Base-by-base conservation (phyloP, 1,140 invertebrate species). In the Stenopsyche tienmushanensis region DNA sequence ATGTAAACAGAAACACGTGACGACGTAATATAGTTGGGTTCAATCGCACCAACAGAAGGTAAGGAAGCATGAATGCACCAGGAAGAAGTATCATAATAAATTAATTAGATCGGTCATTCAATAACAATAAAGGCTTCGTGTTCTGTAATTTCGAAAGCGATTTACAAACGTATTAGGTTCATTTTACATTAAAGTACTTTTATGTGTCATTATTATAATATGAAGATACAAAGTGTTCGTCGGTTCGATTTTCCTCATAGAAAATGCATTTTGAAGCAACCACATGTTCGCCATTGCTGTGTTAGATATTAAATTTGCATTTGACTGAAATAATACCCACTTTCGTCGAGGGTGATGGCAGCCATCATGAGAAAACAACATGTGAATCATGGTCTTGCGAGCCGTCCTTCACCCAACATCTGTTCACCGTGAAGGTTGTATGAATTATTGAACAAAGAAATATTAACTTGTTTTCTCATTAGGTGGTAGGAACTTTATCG, bases 331-430 rank as follows among this genome's bases (percentile, higher is more conserved):
- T 7, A 7, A 34, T 34, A 7, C 5, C 13, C 13, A 7, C 13
- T 34, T 34, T 13, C 29, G 5, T 13, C 29, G 29, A 34, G 29
- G 29, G 13, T 34, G 29, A 34, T 13, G 5, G 13, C 13, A 34
- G n/a, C 13, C 13, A 34, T 13, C 5, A 13, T 5, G 5, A 29
- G 26, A 39, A 55, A 55, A 55, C 26, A 24, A 25, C 55, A 58
- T 26, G 21, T 58, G 55, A 39, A 24, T 39, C 34, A 15, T 34
- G 29, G 10, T 7, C 44, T 5, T 58, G 57, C 47, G 42, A 60
- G 57, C n/a, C 20, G 20, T 17, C 57, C 42, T 60, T 60, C 57
- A 26, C 42, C 23, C 8, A 60, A 47, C 57, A 60, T 60, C 57
- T 60, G 57, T 10, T 17, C 8, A 39, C 34, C n/a, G 20, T 26